These are phyloP conservation scores for Microcebus jonahi DNA, from an alignment of 2,113 vertebrate species.

Conservation along the genomic window DNA sequence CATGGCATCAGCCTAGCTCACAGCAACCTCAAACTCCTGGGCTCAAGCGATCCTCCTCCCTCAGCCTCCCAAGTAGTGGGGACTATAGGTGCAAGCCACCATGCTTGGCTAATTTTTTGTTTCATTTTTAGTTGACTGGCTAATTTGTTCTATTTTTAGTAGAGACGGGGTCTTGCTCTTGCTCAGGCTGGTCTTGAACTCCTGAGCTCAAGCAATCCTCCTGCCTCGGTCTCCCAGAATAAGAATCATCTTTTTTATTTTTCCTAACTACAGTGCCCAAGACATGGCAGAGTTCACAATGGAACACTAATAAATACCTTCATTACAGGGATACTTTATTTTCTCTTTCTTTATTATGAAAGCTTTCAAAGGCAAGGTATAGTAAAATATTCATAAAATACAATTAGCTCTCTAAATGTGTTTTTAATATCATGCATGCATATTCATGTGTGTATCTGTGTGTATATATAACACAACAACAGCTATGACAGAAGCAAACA, in stretches of 20 bases:
- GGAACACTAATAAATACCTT: not conserved
- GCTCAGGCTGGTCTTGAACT: too few species aligned
- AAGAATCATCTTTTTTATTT: not conserved
- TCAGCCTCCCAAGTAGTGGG: too few species aligned
- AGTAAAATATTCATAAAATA: not conserved
- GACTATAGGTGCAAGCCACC: too few species aligned
- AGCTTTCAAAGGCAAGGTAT: not conserved
- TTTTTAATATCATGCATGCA: not conserved
- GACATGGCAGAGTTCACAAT: not conserved
- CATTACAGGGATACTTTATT: not conserved
- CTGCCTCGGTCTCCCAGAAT: not conserved
- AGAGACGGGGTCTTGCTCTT: too few species aligned
- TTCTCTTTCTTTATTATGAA: not conserved
- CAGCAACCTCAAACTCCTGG: too few species aligned
- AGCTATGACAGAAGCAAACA: conserved; percentile 62
- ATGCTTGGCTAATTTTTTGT: too few species aligned
- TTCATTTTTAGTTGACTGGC: too few species aligned
- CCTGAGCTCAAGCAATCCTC: too few species aligned
- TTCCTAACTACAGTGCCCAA: not conserved
- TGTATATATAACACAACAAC: conserved; percentile 36
- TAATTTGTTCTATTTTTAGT: too few species aligned
- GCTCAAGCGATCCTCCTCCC: too few species aligned
- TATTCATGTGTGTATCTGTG: conserved; percentile 32
- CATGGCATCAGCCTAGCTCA: too few species aligned
- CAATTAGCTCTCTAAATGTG: not conserved